phyloP scores from a whole-genome alignment of 1,140 invertebrate species.

The Battus philenor region DNA sequence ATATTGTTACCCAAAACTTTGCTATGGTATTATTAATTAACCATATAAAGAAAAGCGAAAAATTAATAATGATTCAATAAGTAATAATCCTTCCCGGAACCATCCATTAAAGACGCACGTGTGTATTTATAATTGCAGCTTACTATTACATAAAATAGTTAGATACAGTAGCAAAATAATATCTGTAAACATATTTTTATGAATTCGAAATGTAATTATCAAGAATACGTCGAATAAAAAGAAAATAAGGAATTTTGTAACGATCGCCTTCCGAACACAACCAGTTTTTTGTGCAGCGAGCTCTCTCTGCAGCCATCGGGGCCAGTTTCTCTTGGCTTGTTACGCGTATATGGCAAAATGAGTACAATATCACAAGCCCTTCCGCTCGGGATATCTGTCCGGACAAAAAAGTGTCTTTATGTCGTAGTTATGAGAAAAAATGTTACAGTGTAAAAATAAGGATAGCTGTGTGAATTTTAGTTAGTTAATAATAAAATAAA shows the following conservation, averaged over 20 bases:
- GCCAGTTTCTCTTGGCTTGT: slow-evolving; percentile 30
- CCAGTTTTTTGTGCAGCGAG: slow-evolving; percentile 49
- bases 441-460: too few species aligned
- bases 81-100: not conserved
- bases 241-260: slow-evolving; percentile 66
- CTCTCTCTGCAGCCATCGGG: slow-evolving; percentile 38
- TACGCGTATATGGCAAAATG: slow-evolving; percentile 27
- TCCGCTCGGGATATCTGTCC: slow-evolving; percentile 16
- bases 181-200: not conserved
- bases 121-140: too few species aligned
- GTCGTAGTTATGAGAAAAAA: too few species aligned
- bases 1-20: too few species aligned
- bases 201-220: slow-evolving; percentile 41
- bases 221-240: slow-evolving; percentile 50
- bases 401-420: too few species aligned
- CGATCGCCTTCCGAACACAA: slow-evolving; percentile 54
- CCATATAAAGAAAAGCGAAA: not conserved
- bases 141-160: too few species aligned
- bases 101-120: not conserved
- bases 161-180: too few species aligned
- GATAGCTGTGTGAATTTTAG: too few species aligned
- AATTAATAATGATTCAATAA: not conserved
- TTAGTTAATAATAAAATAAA: too few species aligned
- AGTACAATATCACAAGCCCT: slow-evolving; percentile 19
- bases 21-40: too few species aligned